Conservation (phyloP, 1,140 invertebrate species). For the Pollicipes pollicipes region DNA sequence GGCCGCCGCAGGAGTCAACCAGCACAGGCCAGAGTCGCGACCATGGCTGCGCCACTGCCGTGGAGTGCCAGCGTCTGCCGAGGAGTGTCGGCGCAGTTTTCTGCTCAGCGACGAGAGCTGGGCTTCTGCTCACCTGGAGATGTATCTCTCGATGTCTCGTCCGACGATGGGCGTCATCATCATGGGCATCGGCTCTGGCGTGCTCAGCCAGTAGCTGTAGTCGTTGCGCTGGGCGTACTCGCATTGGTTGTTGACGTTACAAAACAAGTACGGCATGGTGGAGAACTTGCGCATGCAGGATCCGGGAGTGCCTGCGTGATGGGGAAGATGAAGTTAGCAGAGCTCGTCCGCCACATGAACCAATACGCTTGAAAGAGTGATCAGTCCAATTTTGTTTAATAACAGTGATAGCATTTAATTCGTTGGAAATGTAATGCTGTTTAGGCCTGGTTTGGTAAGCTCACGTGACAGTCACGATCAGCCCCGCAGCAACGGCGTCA, state of each 20-base stretch:
- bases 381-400: slow-evolving; percentile 3
- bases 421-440: neutral
- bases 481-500: too few relatives aligned
- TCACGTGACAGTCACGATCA: too few relatives aligned
- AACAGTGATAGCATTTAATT: neutral
- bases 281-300: slow-evolving; percentile 74
- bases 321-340: neutral
- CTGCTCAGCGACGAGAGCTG: neutral
- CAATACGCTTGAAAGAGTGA: neutral
- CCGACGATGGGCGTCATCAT: slow-evolving; percentile 69
- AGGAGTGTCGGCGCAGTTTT: too few relatives aligned
- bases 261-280: slow-evolving; percentile 88
- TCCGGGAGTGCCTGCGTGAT: slow-evolving; percentile 37
- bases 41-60: neutral
- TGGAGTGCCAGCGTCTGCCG: too few relatives aligned
- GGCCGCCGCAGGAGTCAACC: too few relatives aligned
- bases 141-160: slow-evolving; percentile 58
- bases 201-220: slow-evolving; percentile 86
- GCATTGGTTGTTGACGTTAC: slow-evolving; percentile 73
- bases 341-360: neutral
- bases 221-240: slow-evolving; percentile 78
- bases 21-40: slow-evolving; percentile 19
- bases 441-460: too few relatives aligned
- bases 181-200: slow-evolving; percentile 76
- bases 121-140: slow-evolving; percentile 46